Base-by-base conservation (phyloP, 2,113 vertebrate genomes). In the Nibea coibor region DNA sequence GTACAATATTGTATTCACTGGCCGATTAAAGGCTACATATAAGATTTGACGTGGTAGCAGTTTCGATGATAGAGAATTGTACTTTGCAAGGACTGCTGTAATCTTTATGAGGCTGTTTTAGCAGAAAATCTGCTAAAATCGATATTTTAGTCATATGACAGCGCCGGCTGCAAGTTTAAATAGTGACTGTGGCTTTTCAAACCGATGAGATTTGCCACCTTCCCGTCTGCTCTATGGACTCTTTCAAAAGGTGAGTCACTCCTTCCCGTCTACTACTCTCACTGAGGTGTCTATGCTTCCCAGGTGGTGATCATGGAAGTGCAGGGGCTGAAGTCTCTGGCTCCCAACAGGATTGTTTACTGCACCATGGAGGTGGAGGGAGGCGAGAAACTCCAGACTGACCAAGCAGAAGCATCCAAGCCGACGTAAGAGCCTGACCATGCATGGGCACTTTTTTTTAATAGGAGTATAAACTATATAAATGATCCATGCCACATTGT, bases 251-350 rank as follows among this genome's bases (percentile, higher is more conserved):
- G 80, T 88, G 80, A 87, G 48, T 87, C 82, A 79, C 56, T 80
- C 64, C 56, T 80, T 61, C 26, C 69, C 19, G 19, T 83, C 57
- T 57, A 4, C 83, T 78, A 59, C 63, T 51, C 68, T 84, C 72
- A 72, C 82, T 80, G 65, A 73, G 35, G 54, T 84, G 45, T 81
- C 39, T 85, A 24, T 90, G 73, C 65, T 87, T 78, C 73, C 75
- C 72, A 99, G 98, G 97, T 99, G 88, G 98, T 99, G 88, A 99
- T 99, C 92, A 99, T 99, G 97, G 98, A 99, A 90, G 98, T 99
- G 78, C 96, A 96, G 89, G 98, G 98, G 35, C 95, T 99, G 83
- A 99, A 99, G 91, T 99, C 98, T 0, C 92, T 99, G 93, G 98
- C 98, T 78, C 97, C 98, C 3, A 99, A 99, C 90, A 97, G 98